Percentiles rank a stretch among this genome's conserved stretches.
Conservation (phyloP, 2,797 vertebrate genomes). For the Neopelma chrysocephalum region DNA sequence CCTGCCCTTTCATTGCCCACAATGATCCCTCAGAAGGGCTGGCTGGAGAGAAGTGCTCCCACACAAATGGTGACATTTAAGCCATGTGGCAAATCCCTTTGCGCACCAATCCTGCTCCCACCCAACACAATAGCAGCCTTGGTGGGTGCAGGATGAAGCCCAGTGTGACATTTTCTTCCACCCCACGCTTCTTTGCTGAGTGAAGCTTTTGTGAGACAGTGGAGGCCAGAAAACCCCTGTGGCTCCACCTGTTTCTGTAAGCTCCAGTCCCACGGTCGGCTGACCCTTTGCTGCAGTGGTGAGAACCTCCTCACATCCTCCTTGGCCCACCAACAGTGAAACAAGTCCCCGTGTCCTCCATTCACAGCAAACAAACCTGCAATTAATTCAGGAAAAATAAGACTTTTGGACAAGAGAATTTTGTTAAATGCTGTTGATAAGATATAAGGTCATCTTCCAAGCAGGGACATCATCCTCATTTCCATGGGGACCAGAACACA, state of each 20-base stretch:
- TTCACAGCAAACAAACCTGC: background rate
- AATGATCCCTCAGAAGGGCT: slow-evolving; percentile 45
- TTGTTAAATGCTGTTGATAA: background rate
- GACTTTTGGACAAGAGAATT: background rate
- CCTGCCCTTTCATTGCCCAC: slow-evolving; percentile 49
- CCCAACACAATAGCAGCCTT: slow-evolving; percentile 6
- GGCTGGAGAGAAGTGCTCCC: slow-evolving; percentile 23
- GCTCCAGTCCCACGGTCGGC: accelerated
- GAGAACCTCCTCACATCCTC: accelerated
- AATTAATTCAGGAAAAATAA: background rate
- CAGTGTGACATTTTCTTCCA: slow-evolving; percentile 61
- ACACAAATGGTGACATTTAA: slow-evolving; percentile 64
- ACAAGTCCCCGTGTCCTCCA: background rate
- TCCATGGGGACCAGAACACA: background rate
- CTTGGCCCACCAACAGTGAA: background rate
- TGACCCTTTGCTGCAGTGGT: accelerated
- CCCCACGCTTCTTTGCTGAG: slow-evolving; percentile 42
- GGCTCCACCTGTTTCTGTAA: slow-evolving; percentile 10
- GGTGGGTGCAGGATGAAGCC: background rate
- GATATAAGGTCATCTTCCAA: background rate
- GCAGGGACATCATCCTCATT: background rate
- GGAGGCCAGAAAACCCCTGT: background rate
- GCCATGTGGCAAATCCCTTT: background rate
- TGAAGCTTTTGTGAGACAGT: slow-evolving; percentile 44
- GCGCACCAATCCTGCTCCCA: background rate